These are phyloP conservation scores for Pampus argenteus DNA, from an alignment of 2,797 vertebrate species.

Conservation along the genomic window DNA sequence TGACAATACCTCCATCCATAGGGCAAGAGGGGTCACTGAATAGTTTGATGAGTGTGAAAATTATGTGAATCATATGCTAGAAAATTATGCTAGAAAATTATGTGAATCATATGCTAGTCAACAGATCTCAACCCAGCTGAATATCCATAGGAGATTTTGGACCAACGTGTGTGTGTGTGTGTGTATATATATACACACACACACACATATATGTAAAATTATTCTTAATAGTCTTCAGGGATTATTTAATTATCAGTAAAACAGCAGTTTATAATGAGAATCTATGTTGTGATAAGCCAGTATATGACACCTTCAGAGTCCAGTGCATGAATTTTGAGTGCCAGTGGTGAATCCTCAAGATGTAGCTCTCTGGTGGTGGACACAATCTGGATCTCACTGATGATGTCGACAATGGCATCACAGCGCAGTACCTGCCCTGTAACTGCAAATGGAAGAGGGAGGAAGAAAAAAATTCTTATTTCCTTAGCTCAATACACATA, in stretches of 20 bases:
- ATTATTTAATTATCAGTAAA: slow-evolving; percentile 20
- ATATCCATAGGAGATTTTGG: no score
- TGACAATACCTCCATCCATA: no score
- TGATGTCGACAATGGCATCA: slow-evolving; percentile 94
- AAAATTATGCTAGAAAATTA: no score
- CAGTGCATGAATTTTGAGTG: slow-evolving; percentile 92
- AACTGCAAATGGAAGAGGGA: slow-evolving; percentile 74
- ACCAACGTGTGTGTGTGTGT: no score
- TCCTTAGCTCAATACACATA: no score
- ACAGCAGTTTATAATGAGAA: slow-evolving; percentile 5
- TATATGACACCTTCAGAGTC: slow-evolving; percentile 91
- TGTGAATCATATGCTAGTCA: no score
- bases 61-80: no score
- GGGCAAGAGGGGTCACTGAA: no score
- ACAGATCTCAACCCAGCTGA: no score
- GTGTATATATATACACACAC: no score
- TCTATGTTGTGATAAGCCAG: neutral
- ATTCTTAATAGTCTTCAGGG: neutral
- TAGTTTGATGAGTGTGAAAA: no score
- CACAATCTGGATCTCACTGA: slow-evolving; percentile 91
- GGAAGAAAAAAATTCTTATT: neutral
- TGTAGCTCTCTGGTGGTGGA: slow-evolving; percentile 97
- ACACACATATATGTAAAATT: no score
- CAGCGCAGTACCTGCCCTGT: slow-evolving; percentile 95
- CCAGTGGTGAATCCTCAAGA: slow-evolving; percentile 94